phyloP scores from a whole-genome alignment of 23 tunicate genomes.

The Halocynthia roretzi region DNA sequence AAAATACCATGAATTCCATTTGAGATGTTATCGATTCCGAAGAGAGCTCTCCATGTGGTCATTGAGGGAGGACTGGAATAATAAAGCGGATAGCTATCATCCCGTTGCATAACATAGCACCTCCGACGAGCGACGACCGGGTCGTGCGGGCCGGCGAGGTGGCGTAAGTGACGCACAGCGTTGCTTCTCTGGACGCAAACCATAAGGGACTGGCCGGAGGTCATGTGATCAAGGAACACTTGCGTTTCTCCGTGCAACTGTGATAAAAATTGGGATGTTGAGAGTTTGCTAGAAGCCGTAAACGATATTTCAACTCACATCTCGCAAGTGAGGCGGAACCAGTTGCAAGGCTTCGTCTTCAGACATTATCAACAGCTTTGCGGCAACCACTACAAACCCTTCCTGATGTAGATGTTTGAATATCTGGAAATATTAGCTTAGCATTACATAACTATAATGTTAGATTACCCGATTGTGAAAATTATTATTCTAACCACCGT shows the following conservation, averaged over 20 bases:
- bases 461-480: too few species aligned
- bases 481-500: too few species aligned
- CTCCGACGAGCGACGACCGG: constrained; percentile 30
- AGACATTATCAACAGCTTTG: constrained; percentile 27
- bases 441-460: too few species aligned
- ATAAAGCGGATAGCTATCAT: neutral
- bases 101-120: neutral
- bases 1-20: constrained; percentile 76
- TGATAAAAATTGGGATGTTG: neutral
- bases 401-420: constrained; percentile 50
- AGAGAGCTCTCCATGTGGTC: constrained; percentile 41
- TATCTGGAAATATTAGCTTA: constrained; percentile 22
- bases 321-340: constrained; percentile 33
- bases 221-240: constrained; percentile 64
- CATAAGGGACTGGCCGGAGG: constrained; percentile 52
- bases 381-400: constrained; percentile 63
- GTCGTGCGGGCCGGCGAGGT: constrained; percentile 67
- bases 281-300: neutral
- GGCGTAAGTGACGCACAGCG: constrained; percentile 52
- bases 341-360: constrained; percentile 74
- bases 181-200: constrained; percentile 57
- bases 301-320: constrained; percentile 17
- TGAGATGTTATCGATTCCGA: constrained; percentile 72
- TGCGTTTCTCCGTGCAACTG: constrained; percentile 74
- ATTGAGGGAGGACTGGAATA: neutral